phyloP scores from a whole-genome alignment of 2,797 vertebrate genomes.

The Dryobates pubescens region DNA sequence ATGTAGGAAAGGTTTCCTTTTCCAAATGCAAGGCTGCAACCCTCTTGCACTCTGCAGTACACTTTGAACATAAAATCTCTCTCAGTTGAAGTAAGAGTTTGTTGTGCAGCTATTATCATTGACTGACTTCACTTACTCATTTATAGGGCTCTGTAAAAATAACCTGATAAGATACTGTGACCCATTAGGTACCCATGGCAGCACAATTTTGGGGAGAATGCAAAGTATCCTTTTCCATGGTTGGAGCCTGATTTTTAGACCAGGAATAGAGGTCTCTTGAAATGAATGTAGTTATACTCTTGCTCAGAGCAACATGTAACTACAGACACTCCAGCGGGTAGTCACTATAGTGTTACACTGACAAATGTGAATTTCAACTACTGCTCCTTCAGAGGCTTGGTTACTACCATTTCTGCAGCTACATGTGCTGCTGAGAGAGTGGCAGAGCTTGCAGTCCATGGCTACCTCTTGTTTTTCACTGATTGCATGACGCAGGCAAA shows the following conservation, averaged over 20 bases:
- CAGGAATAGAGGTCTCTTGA: not conserved
- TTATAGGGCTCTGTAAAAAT: not conserved
- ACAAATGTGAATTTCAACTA: not conserved
- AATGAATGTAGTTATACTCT: not conserved
- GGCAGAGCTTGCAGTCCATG: not conserved
- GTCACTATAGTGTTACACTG: not conserved
- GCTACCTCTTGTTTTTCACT: not conserved
- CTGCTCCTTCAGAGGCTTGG: not conserved
- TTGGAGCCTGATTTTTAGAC: not conserved
- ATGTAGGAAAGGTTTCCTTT: not conserved
- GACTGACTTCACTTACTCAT: not conserved
- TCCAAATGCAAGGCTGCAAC: not conserved
- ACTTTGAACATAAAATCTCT: not conserved
- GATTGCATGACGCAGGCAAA: not conserved
- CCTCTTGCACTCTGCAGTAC: not conserved
- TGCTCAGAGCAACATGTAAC: not conserved
- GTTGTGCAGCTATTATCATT: not conserved
- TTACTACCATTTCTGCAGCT: not conserved
- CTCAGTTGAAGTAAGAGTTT: not conserved
- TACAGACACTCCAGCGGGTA: not conserved
- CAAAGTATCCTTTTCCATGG: not conserved
- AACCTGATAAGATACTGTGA: not conserved
- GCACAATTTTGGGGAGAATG: not conserved
- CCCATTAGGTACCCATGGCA: not conserved
- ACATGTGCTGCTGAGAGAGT: not conserved